phyloP scores from a whole-genome alignment of 2,113 vertebrate genomes.

The Sitta europaea region DNA sequence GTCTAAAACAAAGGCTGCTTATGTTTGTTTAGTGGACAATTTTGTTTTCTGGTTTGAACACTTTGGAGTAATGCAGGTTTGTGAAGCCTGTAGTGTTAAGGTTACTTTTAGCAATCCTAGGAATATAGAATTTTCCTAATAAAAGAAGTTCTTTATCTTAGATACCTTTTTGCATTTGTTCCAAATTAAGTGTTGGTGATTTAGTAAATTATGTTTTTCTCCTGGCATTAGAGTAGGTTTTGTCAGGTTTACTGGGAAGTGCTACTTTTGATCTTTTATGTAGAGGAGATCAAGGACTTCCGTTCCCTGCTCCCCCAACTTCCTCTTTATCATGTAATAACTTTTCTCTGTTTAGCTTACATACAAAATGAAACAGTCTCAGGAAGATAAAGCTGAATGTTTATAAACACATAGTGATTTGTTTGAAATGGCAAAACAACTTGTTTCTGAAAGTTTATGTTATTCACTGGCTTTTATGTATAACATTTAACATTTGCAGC shows the following conservation, averaged over 20 bases:
- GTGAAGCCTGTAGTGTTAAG: not conserved
- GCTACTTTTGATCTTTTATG: not conserved
- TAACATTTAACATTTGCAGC: not conserved
- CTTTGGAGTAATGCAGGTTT: not conserved
- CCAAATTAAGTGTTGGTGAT: not conserved
- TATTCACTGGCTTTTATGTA: not conserved
- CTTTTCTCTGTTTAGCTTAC: not conserved
- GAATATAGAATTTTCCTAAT: not conserved
- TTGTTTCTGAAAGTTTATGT: not conserved
- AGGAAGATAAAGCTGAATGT: not conserved
- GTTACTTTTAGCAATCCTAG: not conserved
- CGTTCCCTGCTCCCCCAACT: not conserved
- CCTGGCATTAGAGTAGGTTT: not conserved
- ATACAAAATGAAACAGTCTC: not conserved
- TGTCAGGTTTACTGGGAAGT: not conserved
- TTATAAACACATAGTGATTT: not conserved
- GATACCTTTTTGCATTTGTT: not conserved
- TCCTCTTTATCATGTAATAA: not conserved
- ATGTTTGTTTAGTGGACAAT: not conserved
- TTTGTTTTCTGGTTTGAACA: not conserved
- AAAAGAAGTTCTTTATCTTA: not conserved
- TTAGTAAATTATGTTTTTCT: not conserved
- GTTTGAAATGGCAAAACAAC: not conserved
- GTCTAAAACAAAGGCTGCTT: not conserved
- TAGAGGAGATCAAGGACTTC: not conserved